Evolutionary conservation across 2,113 vertebrate species (phyloP).

Genomic region (Neogobius melanostomus): DNA sequence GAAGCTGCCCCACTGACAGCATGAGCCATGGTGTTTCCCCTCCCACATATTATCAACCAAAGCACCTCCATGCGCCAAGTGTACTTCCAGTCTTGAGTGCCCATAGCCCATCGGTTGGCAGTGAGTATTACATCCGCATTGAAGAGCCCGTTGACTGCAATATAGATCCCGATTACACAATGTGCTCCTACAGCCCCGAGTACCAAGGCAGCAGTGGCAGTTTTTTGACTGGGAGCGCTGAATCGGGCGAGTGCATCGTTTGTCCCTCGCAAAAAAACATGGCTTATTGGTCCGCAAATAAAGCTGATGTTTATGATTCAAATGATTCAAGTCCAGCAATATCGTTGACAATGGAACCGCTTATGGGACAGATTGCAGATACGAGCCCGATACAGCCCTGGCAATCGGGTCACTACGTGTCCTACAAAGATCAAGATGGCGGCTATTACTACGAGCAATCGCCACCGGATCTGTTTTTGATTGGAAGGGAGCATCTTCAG

Average conservation of each 20-base stretch:
- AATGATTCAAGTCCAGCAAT: constrained; percentile 78
- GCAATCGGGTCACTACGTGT: constrained; percentile 80
- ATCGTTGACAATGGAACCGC: constrained; percentile 87
- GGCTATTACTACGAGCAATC: constrained; percentile 78
- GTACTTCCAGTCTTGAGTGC: constrained; percentile 90
- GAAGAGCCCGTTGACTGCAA: constrained; percentile 84
- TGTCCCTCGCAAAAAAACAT: constrained; percentile 68
- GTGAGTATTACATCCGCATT: constrained; percentile 94
- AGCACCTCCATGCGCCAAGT: constrained; percentile 77
- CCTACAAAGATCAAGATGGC: constrained; percentile 79
- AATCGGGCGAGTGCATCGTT: constrained; percentile 70
- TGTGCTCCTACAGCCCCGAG: constrained; percentile 81
- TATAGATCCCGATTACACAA: constrained; percentile 81
- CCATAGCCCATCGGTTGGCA: constrained; percentile 87
- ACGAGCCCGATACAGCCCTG: constrained; percentile 68
- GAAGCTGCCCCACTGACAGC: constrained; percentile 71
- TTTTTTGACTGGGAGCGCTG: constrained; percentile 64
- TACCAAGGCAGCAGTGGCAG: constrained; percentile 75
- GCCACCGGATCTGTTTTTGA: constrained; percentile 69
- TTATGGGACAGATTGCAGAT: constrained; percentile 75
- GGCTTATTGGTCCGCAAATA: constrained; percentile 75
- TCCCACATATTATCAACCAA: constrained; percentile 81
- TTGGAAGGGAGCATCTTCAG: constrained; percentile 64
- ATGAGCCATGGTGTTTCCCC: constrained; percentile 81
- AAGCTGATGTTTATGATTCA: constrained; percentile 72